Evolutionary conservation across 2,113 vertebrate genomes (phyloP), one percentile per base, ranked within the genome.

Genomic region (Hymenochirus boettgeri): DNA sequence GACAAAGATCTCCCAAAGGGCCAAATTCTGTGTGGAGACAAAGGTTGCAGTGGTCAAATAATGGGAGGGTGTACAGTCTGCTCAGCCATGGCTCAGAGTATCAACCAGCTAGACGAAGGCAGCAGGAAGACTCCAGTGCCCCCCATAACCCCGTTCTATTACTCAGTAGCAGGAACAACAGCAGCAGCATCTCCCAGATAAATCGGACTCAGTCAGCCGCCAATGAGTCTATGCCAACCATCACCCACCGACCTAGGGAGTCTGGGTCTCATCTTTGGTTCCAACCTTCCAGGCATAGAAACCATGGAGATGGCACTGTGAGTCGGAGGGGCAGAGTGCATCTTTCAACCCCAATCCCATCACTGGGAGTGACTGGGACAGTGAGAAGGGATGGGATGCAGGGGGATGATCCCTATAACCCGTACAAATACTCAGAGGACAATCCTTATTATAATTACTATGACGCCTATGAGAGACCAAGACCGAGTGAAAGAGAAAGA

Each of bases 371-470:
- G 1, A 75, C 39, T 63, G 56, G 53, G 72, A 62, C 65, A 31
- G 75, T 73, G 11, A 74, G 78, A 11, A 83, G 86, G 47, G 92
- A 97, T 57, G 61, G 63, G 77, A 97, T 98, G 94, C 83, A 83
- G 23, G 92, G 91, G 27, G 94, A 98, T 56, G 94, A 96, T 46
- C 91, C 94, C 0, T 93, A 92, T 72, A 87, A 92, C 64, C 91
- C 92, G 0, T 95, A 95, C 83, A 98, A 98, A 69, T 80, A 85
- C 23, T 73, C 86, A 2, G 90, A 94, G 65, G 91, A 94, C 72
- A 98, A 96, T 46, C 93, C 93, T 0, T 94, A 96, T 1, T 94
- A 97, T 75, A 98, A 98, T 78, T 92, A 95, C 81, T 91, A 94
- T 54, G 91, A 96, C 79, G 91, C 93, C 0, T 94, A 95, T 53